These are phyloP conservation scores for Planococcus citri DNA, from an alignment of 1,140 invertebrate species.

Conservation along the genomic window DNA sequence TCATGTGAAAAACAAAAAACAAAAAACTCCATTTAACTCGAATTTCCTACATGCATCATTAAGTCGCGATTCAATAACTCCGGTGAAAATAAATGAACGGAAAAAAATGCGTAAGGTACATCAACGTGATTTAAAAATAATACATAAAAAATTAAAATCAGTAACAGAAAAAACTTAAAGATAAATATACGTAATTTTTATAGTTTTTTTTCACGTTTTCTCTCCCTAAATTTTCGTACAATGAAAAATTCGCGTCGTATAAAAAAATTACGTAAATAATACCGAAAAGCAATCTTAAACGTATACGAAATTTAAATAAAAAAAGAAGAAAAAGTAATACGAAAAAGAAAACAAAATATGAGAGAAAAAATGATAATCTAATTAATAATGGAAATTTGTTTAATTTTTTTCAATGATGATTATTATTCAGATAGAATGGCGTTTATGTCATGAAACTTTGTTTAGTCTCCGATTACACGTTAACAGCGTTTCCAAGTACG, in stretches of 20 bases:
- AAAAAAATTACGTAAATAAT: background rate
- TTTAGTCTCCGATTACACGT: background rate
- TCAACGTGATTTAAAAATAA: too few relatives aligned
- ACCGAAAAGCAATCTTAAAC: background rate
- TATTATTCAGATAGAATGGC: background rate
- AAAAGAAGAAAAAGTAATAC: background rate
- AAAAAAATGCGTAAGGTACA: too few relatives aligned
- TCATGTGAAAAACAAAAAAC: too few relatives aligned
- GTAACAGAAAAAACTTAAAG: background rate
- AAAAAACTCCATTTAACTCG: too few relatives aligned
- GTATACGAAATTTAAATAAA: background rate
- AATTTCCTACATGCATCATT: too few relatives aligned
- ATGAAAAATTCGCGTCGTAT: background rate
- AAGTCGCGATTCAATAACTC: too few relatives aligned
- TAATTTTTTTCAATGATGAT: too few relatives aligned
- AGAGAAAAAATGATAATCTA: background rate
- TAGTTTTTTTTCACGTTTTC: background rate
- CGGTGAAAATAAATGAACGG: too few relatives aligned
- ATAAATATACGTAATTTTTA: background rate
- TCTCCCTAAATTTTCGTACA: background rate
- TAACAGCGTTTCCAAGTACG: constrained; percentile 51
- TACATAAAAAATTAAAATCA: background rate
- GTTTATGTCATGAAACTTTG: background rate
- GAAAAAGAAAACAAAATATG: background rate
- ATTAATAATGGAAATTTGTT: background rate